Conservation (phyloP, 2,888 invertebrate genomes). For the Pollenia griseotomentosa region DNA sequence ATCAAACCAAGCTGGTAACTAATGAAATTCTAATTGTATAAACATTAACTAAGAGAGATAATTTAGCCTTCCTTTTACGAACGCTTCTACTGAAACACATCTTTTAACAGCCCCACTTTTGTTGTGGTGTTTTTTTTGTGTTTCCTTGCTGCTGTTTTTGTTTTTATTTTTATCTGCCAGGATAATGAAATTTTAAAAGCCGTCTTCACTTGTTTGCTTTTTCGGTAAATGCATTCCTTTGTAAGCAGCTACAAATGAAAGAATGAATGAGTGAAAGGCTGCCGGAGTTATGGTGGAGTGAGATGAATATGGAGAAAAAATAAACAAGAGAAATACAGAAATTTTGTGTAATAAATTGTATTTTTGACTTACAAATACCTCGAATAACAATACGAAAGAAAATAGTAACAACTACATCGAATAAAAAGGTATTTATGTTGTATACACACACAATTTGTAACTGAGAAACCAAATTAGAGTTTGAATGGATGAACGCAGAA, state of each 20-base stretch:
- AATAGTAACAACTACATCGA: not conserved
- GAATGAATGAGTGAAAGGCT: not conserved
- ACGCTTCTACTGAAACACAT: not conserved
- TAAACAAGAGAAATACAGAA: conserved; percentile 32
- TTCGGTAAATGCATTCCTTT: conserved; percentile 46
- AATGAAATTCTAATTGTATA: conserved; percentile 51
- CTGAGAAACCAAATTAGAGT: conserved; percentile 42
- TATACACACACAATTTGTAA: conserved; percentile 34
- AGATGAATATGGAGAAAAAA: conserved; percentile 3
- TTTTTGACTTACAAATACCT: conserved; percentile 9
- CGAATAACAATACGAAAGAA: not conserved
- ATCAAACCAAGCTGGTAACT: conserved; percentile 29
- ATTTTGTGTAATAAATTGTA: conserved; percentile 26
- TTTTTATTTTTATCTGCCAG: conserved; percentile 11
- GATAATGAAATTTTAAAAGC: conserved; percentile 58
- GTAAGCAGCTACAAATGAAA: not conserved
- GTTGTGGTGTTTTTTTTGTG: not conserved
- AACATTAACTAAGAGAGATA: conserved; percentile 33
- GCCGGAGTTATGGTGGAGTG: not conserved
- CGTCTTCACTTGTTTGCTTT: conserved; percentile 43
- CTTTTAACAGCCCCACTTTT: not conserved
- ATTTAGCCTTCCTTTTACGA: not conserved
- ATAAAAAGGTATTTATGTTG: not conserved
- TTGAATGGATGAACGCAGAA: conserved; percentile 6
- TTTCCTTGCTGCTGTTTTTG: not conserved